These are phyloP conservation scores for Piscicola geometra DNA, from an alignment of 2,888 invertebrate genomes.

Conservation along the genomic window DNA sequence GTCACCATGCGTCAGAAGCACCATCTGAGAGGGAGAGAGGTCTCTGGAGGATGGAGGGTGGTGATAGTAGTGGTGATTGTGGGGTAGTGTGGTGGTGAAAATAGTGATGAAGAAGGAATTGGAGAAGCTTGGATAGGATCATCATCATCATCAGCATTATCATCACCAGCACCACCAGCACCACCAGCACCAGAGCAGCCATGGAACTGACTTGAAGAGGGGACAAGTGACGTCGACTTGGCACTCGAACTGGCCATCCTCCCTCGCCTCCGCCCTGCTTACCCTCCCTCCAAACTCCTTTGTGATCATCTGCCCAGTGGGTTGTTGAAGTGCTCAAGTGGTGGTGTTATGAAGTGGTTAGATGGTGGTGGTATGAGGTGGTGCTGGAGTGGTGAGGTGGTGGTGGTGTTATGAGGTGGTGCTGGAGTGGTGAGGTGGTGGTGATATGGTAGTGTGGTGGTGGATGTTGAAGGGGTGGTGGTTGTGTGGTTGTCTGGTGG, in stretches of 20 bases:
- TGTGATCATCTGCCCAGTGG: conserved; percentile 74
- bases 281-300: conserved; percentile 94
- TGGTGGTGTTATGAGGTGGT: no score
- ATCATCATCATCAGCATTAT: no score
- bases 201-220: conserved; percentile 79
- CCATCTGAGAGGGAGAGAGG: conserved; percentile 78
- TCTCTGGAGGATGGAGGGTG: conserved; percentile 62
- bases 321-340: not conserved
- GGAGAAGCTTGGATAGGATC: no score
- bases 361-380: no score
- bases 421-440: no score
- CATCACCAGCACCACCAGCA: no score
- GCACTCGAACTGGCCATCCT: conserved; percentile 72
- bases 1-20: conserved; percentile 94
- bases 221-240: conserved; percentile 81
- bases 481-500: no score
- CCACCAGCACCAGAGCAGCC: no score
- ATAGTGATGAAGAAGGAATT: not conserved
- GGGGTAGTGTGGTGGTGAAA: not conserved
- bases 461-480: no score
- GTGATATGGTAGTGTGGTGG: not conserved
- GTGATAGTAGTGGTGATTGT: not conserved
- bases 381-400: no score
- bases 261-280: conserved; percentile 75
- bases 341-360: no score